Evolutionary conservation across 2,113 vertebrate species (phyloP).

Genomic region (Aegithalos caudatus): DNA sequence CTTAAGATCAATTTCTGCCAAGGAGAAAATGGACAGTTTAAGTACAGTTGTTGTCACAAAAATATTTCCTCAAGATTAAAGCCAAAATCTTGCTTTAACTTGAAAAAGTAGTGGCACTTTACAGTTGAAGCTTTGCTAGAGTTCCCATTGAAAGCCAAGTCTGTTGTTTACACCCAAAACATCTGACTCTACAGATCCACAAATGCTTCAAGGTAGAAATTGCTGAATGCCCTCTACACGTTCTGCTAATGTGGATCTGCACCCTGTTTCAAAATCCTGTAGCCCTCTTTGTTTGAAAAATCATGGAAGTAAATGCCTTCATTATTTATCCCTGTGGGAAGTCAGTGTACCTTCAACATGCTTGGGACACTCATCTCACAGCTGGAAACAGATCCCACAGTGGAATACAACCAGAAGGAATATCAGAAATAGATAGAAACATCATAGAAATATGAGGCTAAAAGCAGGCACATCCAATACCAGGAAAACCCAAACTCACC

Average conservation of each 20-base stretch:
- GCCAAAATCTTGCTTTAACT: background rate
- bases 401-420: background rate
- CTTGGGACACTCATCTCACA: background rate
- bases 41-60: background rate
- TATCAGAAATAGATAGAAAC: background rate
- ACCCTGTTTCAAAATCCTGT: background rate
- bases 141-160: background rate
- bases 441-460: background rate
- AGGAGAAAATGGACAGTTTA: background rate
- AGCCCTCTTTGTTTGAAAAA: background rate
- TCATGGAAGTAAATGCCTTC: background rate
- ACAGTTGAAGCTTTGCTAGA: background rate
- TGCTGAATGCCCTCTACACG: rapidly evolving
- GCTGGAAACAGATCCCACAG: background rate
- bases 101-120: background rate
- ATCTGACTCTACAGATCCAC: background rate
- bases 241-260: rapidly evolving
- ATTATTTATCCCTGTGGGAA: background rate
- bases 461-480: background rate
- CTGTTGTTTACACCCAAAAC: background rate
- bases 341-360: background rate
- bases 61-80: background rate
- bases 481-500: slow-evolving; percentile 76
- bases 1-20: slow-evolving; percentile 94
- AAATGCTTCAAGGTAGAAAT: background rate